Base-by-base conservation (phyloP, 2,797 vertebrate species). In the Enteromius treurensis region DNA sequence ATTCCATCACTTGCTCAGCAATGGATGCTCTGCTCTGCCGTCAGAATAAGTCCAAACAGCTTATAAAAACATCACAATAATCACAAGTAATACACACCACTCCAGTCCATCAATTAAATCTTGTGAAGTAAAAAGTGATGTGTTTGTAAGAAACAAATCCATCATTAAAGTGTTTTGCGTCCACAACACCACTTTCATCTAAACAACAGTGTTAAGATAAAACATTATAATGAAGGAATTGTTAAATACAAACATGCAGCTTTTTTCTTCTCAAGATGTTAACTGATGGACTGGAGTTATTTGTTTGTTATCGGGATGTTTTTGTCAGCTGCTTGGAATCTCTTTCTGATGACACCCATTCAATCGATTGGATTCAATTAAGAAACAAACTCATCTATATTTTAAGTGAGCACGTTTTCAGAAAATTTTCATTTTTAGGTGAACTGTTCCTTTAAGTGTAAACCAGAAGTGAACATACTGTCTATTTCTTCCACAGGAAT, bases 401-500 rank as follows among this genome's bases (percentile, higher is more conserved):
- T 1, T 62, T 15, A 0, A 1, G 58, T 15, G 5, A 5, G 23
- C 2, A 1, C 5, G 5, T 62, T 3, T 26, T 26, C 4, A 26
- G 23, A 11, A 26, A 60, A 13, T 1, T 26, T 60, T 14, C 0
- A 5, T 26, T 60, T 26, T 60, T 26, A 5, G n/a, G 55, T 26
- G 13, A 62, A 62, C 13, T 29, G 14, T 62, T 62, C 0, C 58
- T 62, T 6, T 29, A 7, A 77, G 23, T 40, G 13, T 40, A 29
- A 42, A 45, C 60, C 13, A 53, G 42, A 76, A 60, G 17, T 47
- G 9, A 85, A 85, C 81, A 19, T 91, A 97, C 97, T 96, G 3
- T 97, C 97, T 79, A 98, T 94, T 83, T 97, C 95, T 13, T 95
- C 93, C 58, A 96, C 95, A 0, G 97, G 96, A 47, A 97, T 96